phyloP scores from a whole-genome alignment of 1,140 invertebrate species.

The Colletes gigas region DNA sequence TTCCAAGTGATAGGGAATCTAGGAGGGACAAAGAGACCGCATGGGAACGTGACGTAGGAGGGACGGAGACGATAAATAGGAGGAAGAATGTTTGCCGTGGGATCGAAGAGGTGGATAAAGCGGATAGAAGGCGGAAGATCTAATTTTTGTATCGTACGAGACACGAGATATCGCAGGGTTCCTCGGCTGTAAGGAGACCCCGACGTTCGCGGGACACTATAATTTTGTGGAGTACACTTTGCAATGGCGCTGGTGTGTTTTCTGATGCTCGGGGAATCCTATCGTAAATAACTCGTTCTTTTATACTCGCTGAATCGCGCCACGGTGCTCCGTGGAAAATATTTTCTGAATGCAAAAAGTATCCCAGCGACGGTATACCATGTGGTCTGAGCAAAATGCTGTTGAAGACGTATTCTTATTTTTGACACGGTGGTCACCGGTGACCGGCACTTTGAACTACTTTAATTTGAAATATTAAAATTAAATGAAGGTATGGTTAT shows the following conservation, averaged over 20 bases:
- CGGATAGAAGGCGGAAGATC: conserved; percentile 32
- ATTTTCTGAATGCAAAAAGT: not conserved
- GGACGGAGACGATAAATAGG: not conserved
- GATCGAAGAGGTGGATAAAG: conserved; percentile 35
- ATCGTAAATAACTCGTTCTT: not conserved
- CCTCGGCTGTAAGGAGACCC: not conserved
- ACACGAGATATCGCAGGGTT: conserved; percentile 3
- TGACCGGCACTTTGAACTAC: too few relatives aligned
- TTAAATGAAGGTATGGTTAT: too few relatives aligned
- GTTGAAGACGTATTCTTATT: too few relatives aligned
- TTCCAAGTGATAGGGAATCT: conserved; percentile 48
- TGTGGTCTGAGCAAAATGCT: not conserved
- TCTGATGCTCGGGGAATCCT: not conserved
- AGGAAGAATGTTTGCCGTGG: conserved; percentile 18
- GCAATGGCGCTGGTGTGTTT: not conserved
- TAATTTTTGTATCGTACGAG: conserved; percentile 12
- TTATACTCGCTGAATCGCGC: not conserved
- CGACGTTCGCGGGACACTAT: not conserved
- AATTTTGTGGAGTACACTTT: not conserved
- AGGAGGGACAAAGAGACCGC: conserved; percentile 24
- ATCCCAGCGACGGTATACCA: not conserved
- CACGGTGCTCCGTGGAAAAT: not conserved
- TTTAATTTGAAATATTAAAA: too few relatives aligned
- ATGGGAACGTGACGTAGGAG: not conserved
- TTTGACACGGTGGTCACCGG: too few relatives aligned